Conservation (phyloP, 1,140 invertebrate species). For the Caenorhabditis inopinata region DNA sequence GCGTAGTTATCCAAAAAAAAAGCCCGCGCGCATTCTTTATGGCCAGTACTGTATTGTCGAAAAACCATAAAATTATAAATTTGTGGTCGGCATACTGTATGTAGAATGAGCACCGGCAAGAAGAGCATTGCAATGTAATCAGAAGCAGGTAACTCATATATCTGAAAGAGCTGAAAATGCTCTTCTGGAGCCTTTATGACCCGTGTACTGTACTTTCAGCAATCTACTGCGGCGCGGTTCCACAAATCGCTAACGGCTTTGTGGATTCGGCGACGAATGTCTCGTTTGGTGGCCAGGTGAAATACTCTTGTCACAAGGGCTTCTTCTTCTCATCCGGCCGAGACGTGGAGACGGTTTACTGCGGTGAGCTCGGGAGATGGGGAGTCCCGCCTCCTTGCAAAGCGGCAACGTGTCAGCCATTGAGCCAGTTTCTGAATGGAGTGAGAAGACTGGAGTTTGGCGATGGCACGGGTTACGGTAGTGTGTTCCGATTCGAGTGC, state of each 20-base stretch:
- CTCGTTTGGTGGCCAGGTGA: constrained; percentile 85
- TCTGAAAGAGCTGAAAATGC: too few species aligned
- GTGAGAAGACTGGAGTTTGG: constrained; percentile 86
- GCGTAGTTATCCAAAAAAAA: too few species aligned
- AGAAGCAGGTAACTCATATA: too few species aligned
- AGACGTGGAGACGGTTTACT: constrained; percentile 75
- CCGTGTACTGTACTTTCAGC: constrained; percentile 71
- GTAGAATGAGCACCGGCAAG: too few species aligned
- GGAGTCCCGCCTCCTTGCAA: constrained; percentile 57
- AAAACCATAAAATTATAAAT: too few species aligned
- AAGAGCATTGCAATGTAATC: too few species aligned
- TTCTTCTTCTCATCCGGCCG: constrained; percentile 86
- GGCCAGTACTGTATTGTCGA: too few species aligned
- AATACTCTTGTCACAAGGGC: constrained; percentile 92
- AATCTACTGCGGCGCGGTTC: constrained; percentile 92
- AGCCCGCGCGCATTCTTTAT: too few species aligned
- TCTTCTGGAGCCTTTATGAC: neutral
- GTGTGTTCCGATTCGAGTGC: constrained; percentile 89
- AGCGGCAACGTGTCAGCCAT: constrained; percentile 76
- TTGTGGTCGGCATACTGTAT: too few species aligned
- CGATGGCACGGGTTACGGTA: constrained; percentile 84
- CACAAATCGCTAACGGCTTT: constrained; percentile 94
- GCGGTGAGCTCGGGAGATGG: constrained; percentile 63
- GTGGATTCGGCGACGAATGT: constrained; percentile 91
- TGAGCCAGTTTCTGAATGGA: constrained; percentile 82